Conservation (phyloP, 2,797 vertebrate genomes). For the Syndactyla subalaris region DNA sequence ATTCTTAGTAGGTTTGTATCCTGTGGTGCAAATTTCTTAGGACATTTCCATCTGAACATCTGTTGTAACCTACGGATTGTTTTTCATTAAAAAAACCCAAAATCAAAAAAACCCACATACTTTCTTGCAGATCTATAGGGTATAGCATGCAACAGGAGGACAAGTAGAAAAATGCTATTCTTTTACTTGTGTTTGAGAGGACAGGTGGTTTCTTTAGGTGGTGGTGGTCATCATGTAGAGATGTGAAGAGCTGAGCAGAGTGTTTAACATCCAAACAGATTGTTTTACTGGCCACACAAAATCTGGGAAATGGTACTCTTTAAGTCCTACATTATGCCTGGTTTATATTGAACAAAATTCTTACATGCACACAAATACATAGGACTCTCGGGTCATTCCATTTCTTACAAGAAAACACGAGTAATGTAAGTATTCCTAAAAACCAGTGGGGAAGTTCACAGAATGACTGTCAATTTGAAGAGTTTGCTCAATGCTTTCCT, state of each 20-base stretch:
- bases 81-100: background rate
- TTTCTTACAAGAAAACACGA: background rate
- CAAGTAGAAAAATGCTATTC: background rate
- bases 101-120: background rate
- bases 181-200: background rate
- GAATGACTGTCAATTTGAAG: background rate
- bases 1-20: background rate
- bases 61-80: background rate
- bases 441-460: background rate
- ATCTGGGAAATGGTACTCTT: background rate
- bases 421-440: background rate
- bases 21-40: background rate
- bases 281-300: background rate
- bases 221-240: background rate
- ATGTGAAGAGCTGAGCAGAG: background rate
- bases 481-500: background rate
- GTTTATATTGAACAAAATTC: background rate
- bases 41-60: background rate
- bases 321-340: background rate
- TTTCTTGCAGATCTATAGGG: background rate
- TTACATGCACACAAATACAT: background rate
- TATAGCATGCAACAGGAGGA: background rate
- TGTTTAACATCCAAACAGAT: background rate
- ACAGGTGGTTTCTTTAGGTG: background rate
- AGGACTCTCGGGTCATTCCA: background rate